phyloP scores from a whole-genome alignment of 2,888 invertebrate genomes.

The Spialia ferax region DNA sequence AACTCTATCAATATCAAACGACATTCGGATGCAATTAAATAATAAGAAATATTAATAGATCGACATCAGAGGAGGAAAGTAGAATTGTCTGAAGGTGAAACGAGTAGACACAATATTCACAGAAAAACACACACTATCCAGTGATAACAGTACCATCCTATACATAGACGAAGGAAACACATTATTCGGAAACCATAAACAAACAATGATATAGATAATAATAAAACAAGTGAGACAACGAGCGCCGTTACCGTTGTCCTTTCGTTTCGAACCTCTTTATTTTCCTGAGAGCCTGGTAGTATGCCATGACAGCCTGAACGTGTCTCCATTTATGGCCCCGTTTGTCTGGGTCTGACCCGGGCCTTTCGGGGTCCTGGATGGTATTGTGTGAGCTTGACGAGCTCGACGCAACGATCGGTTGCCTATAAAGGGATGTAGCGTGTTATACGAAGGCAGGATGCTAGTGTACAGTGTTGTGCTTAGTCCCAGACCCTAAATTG shows the following conservation, averaged over 20 bases:
- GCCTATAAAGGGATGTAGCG: slow-evolving; percentile 81
- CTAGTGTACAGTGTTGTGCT: slow-evolving; percentile 43
- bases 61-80: slow-evolving; percentile 71
- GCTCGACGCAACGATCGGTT: slow-evolving; percentile 82
- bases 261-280: slow-evolving; percentile 92
- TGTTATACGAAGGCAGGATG: slow-evolving; percentile 61
- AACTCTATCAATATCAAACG: slow-evolving; percentile 60
- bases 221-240: slow-evolving; percentile 70
- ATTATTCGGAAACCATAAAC: slow-evolving; percentile 76
- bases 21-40: slow-evolving; percentile 65
- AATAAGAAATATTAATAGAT: slow-evolving; percentile 62
- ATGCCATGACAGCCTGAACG: slow-evolving; percentile 95
- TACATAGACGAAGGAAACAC: slow-evolving; percentile 76
- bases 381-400: slow-evolving; percentile 81
- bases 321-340: slow-evolving; percentile 93
- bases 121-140: slow-evolving; percentile 81
- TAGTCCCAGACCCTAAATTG: slow-evolving; percentile 9
- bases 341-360: slow-evolving; percentile 76
- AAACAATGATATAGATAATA: slow-evolving; percentile 60
- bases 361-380: slow-evolving; percentile 75
- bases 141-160: slow-evolving; percentile 78
- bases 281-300: slow-evolving; percentile 95
- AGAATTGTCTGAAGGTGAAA: slow-evolving; percentile 69
- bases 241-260: slow-evolving; percentile 69
- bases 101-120: slow-evolving; percentile 78